These are phyloP conservation scores for Ceryle rudis DNA, from an alignment of 2,797 vertebrate species.

Conservation along the genomic window DNA sequence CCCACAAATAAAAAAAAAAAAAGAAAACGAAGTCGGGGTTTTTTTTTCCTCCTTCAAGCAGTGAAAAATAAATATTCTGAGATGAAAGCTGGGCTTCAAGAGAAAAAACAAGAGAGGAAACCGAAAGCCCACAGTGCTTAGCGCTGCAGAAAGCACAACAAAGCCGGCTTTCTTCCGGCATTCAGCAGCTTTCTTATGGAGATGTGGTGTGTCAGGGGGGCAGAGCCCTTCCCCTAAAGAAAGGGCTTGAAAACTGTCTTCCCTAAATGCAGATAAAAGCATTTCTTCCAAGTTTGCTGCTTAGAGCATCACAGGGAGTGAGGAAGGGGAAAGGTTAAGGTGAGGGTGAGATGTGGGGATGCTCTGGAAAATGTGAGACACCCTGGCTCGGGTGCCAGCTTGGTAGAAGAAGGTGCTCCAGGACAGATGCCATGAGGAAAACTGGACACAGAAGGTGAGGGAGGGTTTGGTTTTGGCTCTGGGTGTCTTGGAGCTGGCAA, in stretches of 20 bases:
- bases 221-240: slow-evolving; percentile 59
- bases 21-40: not conserved
- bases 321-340: not conserved
- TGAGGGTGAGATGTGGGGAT: not conserved
- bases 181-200: slow-evolving; percentile 78
- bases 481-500: not conserved
- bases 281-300: not conserved
- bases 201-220: slow-evolving; percentile 59
- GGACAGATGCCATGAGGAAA: accelerated
- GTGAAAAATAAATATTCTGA: slow-evolving; percentile 72
- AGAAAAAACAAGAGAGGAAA: slow-evolving; percentile 77
- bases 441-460: not conserved
- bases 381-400: not conserved
- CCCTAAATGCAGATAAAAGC: not conserved
- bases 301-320: not conserved
- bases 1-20: no score
- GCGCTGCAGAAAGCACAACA: slow-evolving; percentile 78
- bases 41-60: not conserved
- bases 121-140: slow-evolving; percentile 74
- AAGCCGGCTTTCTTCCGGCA: slow-evolving; percentile 75
- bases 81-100: slow-evolving; percentile 80
- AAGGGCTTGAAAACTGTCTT: not conserved
- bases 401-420: no score
- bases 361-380: not conserved
- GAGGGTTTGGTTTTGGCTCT: not conserved